Evolutionary conservation across 2,797 vertebrate genomes (phyloP).

Genomic region (Acanthornis magna): DNA sequence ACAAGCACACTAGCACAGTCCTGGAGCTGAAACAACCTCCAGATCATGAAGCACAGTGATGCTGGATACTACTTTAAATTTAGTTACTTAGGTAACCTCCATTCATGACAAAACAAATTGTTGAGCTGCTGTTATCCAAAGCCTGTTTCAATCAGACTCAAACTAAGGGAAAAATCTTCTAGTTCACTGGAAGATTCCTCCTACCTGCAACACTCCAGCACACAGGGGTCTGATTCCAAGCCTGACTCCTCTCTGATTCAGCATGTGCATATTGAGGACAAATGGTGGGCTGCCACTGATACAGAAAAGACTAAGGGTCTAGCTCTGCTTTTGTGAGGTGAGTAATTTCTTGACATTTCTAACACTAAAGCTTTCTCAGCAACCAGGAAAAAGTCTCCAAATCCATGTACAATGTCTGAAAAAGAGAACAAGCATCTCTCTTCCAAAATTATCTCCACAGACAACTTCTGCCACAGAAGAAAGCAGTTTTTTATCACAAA

Average conservation of each 20-base stretch:
- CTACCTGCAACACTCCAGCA: neutral
- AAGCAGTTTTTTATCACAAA: neutral
- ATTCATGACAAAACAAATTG: neutral
- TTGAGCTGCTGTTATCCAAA: neutral
- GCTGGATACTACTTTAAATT: neutral
- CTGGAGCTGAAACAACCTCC: neutral
- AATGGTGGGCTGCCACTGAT: neutral
- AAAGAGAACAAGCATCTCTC: neutral
- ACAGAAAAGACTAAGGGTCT: neutral
- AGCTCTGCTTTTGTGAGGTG: rapidly evolving
- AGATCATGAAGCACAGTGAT: neutral
- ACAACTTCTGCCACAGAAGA: neutral
- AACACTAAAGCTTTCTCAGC: neutral
- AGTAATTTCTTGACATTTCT: neutral
- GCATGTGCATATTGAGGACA: neutral
- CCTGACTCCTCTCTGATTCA: neutral
- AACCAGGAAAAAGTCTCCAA: neutral
- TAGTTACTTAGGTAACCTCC: neutral
- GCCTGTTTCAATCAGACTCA: neutral
- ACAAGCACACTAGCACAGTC: neutral
- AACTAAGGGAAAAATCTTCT: neutral
- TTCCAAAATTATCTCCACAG: neutral
- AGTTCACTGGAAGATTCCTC: neutral
- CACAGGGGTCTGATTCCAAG: neutral
- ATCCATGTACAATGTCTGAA: neutral